Evolutionary conservation across 2,888 invertebrate species (phyloP).

Genomic region (Lordiphosa fenestrarum): DNA sequence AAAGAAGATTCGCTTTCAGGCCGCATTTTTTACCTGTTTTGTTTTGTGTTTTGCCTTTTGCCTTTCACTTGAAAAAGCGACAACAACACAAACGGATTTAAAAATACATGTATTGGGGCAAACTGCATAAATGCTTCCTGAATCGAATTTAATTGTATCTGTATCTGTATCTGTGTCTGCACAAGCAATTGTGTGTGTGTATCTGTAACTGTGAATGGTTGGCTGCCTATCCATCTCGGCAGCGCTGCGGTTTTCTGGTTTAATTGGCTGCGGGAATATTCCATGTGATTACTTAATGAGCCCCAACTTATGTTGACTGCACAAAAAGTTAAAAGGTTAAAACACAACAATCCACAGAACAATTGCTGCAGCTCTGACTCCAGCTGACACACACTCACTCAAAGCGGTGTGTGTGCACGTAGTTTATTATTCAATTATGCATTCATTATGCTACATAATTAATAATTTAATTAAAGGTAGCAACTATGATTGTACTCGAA

Average conservation of each 20-base stretch:
- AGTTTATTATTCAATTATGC: slow-evolving; percentile 73
- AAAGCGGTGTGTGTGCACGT: slow-evolving; percentile 24
- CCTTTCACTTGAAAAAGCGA: slow-evolving; percentile 13
- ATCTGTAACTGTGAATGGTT: slow-evolving; percentile 23
- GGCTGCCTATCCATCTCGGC: slow-evolving; percentile 56
- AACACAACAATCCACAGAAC: slow-evolving; percentile 18
- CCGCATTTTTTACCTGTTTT: not conserved
- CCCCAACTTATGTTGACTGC: slow-evolving; percentile 63
- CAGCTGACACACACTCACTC: slow-evolving; percentile 6
- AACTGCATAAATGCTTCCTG: slow-evolving; percentile 68
- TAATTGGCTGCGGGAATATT: slow-evolving; percentile 75
- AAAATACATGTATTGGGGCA: slow-evolving; percentile 28
- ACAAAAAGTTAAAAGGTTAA: slow-evolving; percentile 37
- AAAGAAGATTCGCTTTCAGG: slow-evolving; percentile 28
- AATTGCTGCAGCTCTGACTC: slow-evolving; percentile 15
- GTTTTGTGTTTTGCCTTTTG: slow-evolving; percentile 2
- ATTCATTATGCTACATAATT: slow-evolving; percentile 69
- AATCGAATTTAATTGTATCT: slow-evolving; percentile 70
- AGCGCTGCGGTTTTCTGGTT: slow-evolving; percentile 63
- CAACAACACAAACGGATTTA: slow-evolving; percentile 15
- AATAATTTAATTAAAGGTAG: slow-evolving; percentile 68
- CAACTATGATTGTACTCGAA: slow-evolving; percentile 16
- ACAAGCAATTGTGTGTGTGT: slow-evolving; percentile 24
- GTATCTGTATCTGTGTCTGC: slow-evolving; percentile 31
- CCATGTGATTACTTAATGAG: slow-evolving; percentile 75